Conservation (phyloP, 2,797 vertebrate species). For the Huso huso region DNA sequence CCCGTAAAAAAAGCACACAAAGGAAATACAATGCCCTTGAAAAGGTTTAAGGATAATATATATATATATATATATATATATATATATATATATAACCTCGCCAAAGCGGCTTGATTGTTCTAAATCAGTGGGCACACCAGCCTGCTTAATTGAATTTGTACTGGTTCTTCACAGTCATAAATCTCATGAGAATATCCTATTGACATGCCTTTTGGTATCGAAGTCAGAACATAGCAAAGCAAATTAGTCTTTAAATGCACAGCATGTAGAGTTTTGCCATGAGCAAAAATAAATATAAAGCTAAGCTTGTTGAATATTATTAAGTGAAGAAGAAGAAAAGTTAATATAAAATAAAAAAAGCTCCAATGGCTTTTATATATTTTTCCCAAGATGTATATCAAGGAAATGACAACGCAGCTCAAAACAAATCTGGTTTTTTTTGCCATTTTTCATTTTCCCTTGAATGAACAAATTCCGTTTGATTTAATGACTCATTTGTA, state of each 20-base stretch:
- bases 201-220: constrained; percentile 6
- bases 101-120: constrained; percentile 13
- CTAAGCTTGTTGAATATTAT: not conserved
- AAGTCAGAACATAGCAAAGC: not conserved
- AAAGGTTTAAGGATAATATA: constrained; percentile 7
- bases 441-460: no score
- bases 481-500: no score
- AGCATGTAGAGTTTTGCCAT: not conserved
- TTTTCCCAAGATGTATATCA: no score
- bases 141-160: constrained; percentile 32
- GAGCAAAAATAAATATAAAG: constrained; percentile 1
- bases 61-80: not conserved
- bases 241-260: not conserved
- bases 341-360: no score
- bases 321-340: no score
- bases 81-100: not conserved
- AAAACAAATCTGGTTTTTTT: no score
- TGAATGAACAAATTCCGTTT: no score
- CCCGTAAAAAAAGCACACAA: constrained; percentile 32
- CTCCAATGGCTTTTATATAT: no score
- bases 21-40: constrained; percentile 29
- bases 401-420: no score
- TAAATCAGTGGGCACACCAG: constrained; percentile 13
- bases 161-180: constrained; percentile 18
- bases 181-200: constrained; percentile 8